These are phyloP conservation scores for Bubo blakistoni DNA, from an alignment of 2,113 vertebrate species.

Conservation along the genomic window DNA sequence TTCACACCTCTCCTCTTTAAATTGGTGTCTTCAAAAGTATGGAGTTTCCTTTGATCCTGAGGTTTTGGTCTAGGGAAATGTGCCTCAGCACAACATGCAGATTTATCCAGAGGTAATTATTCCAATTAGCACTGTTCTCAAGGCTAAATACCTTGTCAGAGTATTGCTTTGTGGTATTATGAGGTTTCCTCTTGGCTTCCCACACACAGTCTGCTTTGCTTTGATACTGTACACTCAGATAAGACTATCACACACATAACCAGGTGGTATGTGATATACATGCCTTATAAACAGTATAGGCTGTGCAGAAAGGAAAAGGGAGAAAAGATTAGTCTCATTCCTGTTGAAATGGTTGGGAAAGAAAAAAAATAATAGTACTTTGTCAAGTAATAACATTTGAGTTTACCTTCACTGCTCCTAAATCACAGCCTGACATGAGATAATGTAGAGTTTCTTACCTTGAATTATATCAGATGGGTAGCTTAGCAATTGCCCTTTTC, in stretches of 20 bases:
- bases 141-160: neutral
- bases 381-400: neutral
- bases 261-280: neutral
- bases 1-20: neutral
- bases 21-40: neutral
- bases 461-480: neutral
- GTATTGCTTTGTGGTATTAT: neutral
- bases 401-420: neutral
- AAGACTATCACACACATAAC: neutral
- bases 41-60: neutral
- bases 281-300: neutral
- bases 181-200: neutral
- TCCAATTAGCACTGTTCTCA: neutral
- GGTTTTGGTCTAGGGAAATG: neutral
- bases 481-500: neutral
- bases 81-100: neutral
- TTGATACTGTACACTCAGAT: neutral
- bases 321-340: neutral
- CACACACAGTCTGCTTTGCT: neutral
- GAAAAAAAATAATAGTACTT: neutral
- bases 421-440: neutral
- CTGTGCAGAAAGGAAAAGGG: neutral
- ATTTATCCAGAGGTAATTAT: neutral
- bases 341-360: neutral
- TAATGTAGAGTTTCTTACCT: neutral